phyloP scores from a whole-genome alignment of 2,113 vertebrate species.

The Choloepus hoffmanni region DNA sequence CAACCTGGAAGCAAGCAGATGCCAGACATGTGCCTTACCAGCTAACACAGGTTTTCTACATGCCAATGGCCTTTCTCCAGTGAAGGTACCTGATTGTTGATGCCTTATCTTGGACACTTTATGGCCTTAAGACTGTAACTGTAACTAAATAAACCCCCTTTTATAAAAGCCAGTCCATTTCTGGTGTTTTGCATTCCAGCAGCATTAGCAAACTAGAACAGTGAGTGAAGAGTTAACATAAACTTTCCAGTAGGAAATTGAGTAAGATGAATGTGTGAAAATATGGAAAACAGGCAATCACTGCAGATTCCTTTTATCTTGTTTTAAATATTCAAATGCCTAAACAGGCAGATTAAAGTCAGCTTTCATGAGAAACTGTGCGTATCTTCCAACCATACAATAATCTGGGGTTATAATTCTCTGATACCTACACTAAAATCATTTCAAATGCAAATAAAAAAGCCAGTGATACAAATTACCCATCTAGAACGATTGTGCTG shows the following conservation, averaged over 20 bases:
- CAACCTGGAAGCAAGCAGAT: too few relatives aligned
- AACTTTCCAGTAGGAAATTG: neutral
- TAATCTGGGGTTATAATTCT: neutral
- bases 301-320: neutral
- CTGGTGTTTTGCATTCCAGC: too few relatives aligned
- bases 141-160: too few relatives aligned
- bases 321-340: neutral
- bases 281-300: neutral
- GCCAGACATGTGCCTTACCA: too few relatives aligned
- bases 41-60: too few relatives aligned
- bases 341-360: neutral
- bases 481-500: neutral
- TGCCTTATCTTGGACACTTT: too few relatives aligned
- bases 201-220: too few relatives aligned
- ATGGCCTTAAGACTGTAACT: too few relatives aligned
- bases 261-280: neutral
- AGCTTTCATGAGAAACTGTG: neutral
- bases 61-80: too few relatives aligned
- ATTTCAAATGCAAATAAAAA: conserved; percentile 35
- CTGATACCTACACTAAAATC: neutral
- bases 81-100: too few relatives aligned
- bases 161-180: too few relatives aligned
- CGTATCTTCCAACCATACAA: neutral
- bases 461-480: neutral
- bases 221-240: neutral